Percentiles rank a stretch among this genome's conserved stretches.
phyloP scores from a whole-genome alignment of 92 coral and sea anemone genomes.

The Meandrina meandrites region DNA sequence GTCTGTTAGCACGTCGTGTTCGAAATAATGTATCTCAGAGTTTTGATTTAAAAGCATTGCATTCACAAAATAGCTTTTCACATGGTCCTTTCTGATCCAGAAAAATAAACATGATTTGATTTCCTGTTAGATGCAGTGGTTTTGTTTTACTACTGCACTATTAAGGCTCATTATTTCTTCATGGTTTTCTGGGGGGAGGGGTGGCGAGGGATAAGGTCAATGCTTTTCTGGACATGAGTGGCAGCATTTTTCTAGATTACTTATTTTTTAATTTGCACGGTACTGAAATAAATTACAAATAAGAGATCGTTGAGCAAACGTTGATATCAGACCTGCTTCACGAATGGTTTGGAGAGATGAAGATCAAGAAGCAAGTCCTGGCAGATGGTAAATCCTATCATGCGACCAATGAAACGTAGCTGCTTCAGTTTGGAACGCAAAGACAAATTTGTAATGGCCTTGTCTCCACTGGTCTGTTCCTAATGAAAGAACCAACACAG shows the following conservation, averaged over 20 bases:
- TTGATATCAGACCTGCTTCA: slow-evolving; percentile 76
- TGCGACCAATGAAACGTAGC: slow-evolving; percentile 81
- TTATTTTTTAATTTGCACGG: too few species aligned
- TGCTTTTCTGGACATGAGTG: neutral
- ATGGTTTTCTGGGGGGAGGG: neutral
- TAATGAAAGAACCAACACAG: neutral
- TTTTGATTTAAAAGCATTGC: too few species aligned
- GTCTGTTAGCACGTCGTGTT: too few species aligned
- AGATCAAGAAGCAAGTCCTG: slow-evolving; percentile 75
- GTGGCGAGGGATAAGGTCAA: neutral
- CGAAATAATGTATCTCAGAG: too few species aligned
- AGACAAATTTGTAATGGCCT: slow-evolving; percentile 40
- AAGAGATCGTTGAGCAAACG: neutral
- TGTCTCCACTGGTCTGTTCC: slow-evolving; percentile 8
- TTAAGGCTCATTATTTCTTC: too few species aligned
- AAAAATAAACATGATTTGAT: too few species aligned
- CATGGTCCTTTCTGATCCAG: neutral
- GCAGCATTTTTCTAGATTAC: too few species aligned
- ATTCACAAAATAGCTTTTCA: too few species aligned
- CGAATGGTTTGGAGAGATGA: slow-evolving; percentile 88
- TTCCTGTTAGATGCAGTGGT: too few species aligned
- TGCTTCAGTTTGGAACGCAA: slow-evolving; percentile 79
- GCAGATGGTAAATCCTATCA: slow-evolving; percentile 87
- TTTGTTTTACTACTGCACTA: too few species aligned
- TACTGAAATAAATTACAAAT: too few species aligned